These are phyloP conservation scores for Dicaeum eximium DNA, from an alignment of 2,113 vertebrate genomes.

Conservation along the genomic window DNA sequence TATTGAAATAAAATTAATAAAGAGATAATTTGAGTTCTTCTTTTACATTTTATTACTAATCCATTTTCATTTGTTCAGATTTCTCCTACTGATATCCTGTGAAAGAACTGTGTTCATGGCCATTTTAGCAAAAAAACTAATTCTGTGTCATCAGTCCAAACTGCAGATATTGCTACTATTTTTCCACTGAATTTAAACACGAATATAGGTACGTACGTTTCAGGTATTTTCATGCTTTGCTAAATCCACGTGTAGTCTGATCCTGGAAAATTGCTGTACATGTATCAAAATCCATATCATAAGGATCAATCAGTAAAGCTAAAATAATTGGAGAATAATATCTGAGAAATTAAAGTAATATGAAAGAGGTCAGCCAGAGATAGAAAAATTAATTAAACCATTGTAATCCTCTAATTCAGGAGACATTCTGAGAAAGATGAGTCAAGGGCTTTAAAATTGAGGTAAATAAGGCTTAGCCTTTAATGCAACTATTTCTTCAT, in stretches of 20 bases:
- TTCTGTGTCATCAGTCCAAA: neutral
- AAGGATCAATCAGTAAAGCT: neutral
- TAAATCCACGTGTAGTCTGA: neutral
- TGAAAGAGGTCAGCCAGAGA: neutral
- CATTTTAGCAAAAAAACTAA: neutral
- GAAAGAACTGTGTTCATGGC: neutral
- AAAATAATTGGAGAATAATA: constrained; percentile 7
- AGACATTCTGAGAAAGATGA: constrained; percentile 25
- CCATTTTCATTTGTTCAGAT: neutral
- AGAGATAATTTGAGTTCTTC: neutral
- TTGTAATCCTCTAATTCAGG: constrained; percentile 10
- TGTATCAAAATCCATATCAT: constrained; percentile 1
- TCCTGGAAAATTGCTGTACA: neutral
- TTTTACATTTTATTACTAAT: neutral
- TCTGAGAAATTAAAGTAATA: neutral
- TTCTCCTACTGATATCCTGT: neutral
- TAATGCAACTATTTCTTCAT: constrained; percentile 22
- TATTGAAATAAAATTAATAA: neutral
- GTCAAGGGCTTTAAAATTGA: constrained; percentile 37
- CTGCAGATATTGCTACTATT: neutral
- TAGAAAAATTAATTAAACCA: constrained; percentile 26
- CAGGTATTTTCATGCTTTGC: neutral
- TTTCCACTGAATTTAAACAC: neutral
- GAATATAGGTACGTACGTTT: neutral
- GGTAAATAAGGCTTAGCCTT: neutral